Base-by-base conservation (phyloP, 2,113 vertebrate genomes). In the Balaeniceps rex region DNA sequence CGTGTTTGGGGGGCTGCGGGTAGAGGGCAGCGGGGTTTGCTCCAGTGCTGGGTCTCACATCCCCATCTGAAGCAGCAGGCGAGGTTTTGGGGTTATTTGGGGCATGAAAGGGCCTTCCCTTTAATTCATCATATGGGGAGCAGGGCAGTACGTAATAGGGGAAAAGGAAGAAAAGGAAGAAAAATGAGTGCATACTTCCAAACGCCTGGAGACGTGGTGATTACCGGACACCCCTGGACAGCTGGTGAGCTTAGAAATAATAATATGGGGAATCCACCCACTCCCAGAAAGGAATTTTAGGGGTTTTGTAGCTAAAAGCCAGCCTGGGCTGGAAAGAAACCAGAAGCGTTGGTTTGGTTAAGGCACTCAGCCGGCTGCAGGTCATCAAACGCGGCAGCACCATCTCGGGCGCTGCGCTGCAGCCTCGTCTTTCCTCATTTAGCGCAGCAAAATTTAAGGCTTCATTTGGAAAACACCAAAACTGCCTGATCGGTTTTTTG, bases 391-490 rank as follows among this genome's bases (percentile, higher is more conserved):
- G 2, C 5, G n/a, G 36, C 33, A 74, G 14, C 72, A 40, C 2
- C 34, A 1, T 9, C n/a, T 17, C 3, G 2, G 58, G 33, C 2
- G 1, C 72, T 3, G 40, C 1, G 5, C 68, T 14, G 0, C 6
- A 3, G 28, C 94, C 60, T 75, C 7, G 0, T 3, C 40, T 0
- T 14, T 7, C 46, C 58, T 25, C 60, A 23, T 31, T 9, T 31
- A 44, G 3, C 10, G 1, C 60, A 38, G 69, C 12, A 6, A 46
- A 44, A 70, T 5, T 2, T 6, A 6, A 36, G 51, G 24, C 4
- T 78, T 52, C 12, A 0, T 58, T 52, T 15, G 10, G 51, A 24
- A 34, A 66, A 3, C 22, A 49, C 14, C 88, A 34, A 24, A 16
- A 52, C 7, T 7, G 12, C 6, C 44, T 28, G 52, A 19, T 36